Evolutionary conservation across 2,888 invertebrate genomes (phyloP), one percentile per base, ranked within the genome.

Genomic region (Heteromurus nitidus): DNA sequence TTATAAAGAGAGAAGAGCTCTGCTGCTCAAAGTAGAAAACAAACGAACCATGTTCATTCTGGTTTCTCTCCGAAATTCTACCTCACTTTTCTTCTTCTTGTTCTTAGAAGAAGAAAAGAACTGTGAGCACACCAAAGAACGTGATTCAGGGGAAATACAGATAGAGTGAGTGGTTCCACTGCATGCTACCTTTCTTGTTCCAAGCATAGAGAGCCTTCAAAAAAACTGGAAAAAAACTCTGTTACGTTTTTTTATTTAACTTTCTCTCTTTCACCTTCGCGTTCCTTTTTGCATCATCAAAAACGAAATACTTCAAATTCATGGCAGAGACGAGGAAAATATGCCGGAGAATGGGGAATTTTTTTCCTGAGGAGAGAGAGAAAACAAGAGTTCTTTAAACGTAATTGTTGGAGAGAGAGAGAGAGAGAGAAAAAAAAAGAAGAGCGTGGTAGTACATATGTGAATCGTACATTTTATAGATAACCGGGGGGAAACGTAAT

Each of bases 111-210:
- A 53, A 53, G 47, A 9, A 53, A 53, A 18, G 24, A n/a, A n/a
- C n/a, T 47, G 47, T 47, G n/a, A 47, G 47, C 47, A 55, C 55
- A 55, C n/a, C n/a, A n/a, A 16, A 26, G 20, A 55, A 55, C 55
- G 55, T 55, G 55, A 55, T 55, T 55, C 55, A 13, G 7, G 26
- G 55, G 26, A n/a, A 47, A 47, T 22, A 3, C 24, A 20, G 9
- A 18, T 50, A 18, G 20, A 50, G 50, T 47, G 7, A n/a, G 22
- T 13, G 20, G 16, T 55, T 26, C 55, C 26, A 22, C 26, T 16
- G 18, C 16, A n/a, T 60, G 60, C 24, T 20, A 50, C n/a, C 18
- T 50, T 50, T 50, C 7, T 20, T 18, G 2, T 50, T 50, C 9
- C 50, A 3, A n/a, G 3, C 47, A 47, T n/a, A 50, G 50, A 1